Conservation (phyloP, 1,140 invertebrate genomes). For the Teleogryllus occipitalis region DNA sequence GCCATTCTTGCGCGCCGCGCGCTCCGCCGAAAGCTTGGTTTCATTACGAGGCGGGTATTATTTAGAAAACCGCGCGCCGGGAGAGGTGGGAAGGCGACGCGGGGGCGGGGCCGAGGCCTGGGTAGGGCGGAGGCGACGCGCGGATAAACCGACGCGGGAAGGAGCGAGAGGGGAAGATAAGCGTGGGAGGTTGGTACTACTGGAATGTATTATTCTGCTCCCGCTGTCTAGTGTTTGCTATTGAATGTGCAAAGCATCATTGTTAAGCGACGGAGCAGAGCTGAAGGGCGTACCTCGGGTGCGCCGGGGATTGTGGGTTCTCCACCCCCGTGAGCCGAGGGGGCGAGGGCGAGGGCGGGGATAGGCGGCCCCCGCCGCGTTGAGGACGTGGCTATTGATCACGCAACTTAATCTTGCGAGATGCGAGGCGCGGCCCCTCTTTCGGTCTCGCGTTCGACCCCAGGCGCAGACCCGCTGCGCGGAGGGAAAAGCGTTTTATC, state of each 20-base stretch:
- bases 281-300: neutral
- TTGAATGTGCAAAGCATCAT: neutral
- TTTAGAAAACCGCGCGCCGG: neutral
- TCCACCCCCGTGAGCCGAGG: neutral
- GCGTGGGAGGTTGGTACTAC: neutral
- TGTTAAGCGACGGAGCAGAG: neutral
- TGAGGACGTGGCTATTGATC: neutral
- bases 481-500: too few species aligned
- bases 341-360: too few species aligned
- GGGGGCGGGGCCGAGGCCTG: too few species aligned
- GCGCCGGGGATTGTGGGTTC: neutral
- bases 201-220: constrained; percentile 2
- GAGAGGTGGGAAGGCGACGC: neutral
- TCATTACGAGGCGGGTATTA: constrained; percentile 3
- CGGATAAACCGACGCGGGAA: neutral
- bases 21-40: neutral
- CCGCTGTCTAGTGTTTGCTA: constrained; percentile 3
- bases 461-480: too few species aligned
- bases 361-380: too few species aligned
- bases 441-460: neutral
- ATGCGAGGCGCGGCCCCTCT: neutral
- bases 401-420: neutral
- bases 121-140: neutral
- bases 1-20: constrained; percentile 1
- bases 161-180: neutral